phyloP scores from a whole-genome alignment of 2,888 invertebrate species.

The Lysandra bellargus region DNA sequence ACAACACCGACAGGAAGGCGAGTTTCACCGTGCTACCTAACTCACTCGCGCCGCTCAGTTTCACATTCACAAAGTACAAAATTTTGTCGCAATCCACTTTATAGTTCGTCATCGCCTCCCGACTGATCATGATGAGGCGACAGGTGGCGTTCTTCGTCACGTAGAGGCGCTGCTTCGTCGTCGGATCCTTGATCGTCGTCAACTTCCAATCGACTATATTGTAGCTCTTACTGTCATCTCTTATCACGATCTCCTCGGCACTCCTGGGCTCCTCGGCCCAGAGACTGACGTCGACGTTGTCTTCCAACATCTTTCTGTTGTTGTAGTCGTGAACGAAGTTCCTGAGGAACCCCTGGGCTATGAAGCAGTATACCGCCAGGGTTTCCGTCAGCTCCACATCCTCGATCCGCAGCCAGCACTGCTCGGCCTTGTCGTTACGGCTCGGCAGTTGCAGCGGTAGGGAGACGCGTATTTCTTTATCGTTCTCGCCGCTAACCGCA shows the following conservation, averaged over 20 bases:
- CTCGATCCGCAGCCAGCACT: constrained; percentile 72
- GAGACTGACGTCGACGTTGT: constrained; percentile 63
- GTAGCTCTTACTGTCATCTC: constrained; percentile 47
- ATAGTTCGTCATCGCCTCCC: constrained; percentile 66
- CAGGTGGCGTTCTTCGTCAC: constrained; percentile 64
- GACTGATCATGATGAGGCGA: constrained; percentile 65
- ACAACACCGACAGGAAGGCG: not conserved
- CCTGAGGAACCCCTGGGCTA: constrained; percentile 60
- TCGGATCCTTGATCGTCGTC: constrained; percentile 64
- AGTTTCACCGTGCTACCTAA: constrained; percentile 33
- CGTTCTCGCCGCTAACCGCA: constrained; percentile 47
- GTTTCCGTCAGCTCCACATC: constrained; percentile 67
- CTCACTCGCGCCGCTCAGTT: constrained; percentile 46
- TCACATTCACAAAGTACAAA: constrained; percentile 63
- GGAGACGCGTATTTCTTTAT: constrained; percentile 51
- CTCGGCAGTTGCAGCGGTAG: constrained; percentile 66
- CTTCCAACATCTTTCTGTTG: constrained; percentile 63
- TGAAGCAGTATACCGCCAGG: constrained; percentile 57
- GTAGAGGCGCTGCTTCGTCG: constrained; percentile 61
- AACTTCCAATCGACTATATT: constrained; percentile 61
- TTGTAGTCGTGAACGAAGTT: constrained; percentile 68
- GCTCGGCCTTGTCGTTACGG: constrained; percentile 68
- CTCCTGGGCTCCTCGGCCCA: constrained; percentile 62
- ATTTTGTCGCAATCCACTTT: constrained; percentile 63
- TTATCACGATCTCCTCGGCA: constrained; percentile 46